Evolutionary conservation across 2,113 vertebrate species (phyloP).

Genomic region (Apteryx mantelli): DNA sequence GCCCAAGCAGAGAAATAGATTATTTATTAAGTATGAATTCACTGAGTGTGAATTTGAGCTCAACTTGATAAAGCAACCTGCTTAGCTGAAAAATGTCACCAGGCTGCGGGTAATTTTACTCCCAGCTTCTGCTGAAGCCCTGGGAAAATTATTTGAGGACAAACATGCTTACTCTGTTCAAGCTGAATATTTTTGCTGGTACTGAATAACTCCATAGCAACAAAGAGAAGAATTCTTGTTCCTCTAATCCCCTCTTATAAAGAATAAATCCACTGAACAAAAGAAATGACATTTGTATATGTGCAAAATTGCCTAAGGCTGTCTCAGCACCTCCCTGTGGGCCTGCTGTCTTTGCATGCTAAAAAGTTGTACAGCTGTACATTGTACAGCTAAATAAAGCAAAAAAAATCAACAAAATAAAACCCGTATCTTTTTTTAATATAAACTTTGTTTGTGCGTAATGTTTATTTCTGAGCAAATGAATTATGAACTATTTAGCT

Average conservation of each 20-base stretch:
- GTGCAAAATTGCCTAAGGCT: conserved; percentile 17
- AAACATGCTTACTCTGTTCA: conserved; percentile 1
- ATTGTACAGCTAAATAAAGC: neutral
- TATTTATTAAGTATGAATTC: neutral
- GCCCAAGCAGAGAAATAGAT: neutral
- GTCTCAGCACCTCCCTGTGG: neutral
- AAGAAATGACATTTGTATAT: neutral
- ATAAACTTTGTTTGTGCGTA: neutral
- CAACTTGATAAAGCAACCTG: neutral
- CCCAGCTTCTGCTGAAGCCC: neutral
- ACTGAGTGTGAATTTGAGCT: conserved; percentile 8
- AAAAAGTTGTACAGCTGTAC: neutral
- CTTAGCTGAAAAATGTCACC: neutral
- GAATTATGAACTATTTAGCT: neutral
- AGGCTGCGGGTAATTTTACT: neutral
- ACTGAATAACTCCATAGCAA: conserved; percentile 29
- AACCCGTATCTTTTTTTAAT: neutral
- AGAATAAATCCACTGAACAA: conserved; percentile 38
- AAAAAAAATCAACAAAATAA: neutral
- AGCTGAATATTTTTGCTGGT: conserved; percentile 12
- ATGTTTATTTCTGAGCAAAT: neutral
- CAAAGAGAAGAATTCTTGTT: conserved; percentile 14
- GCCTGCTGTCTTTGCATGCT: neutral
- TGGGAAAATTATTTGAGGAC: conserved; percentile 1
- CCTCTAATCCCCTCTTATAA: neutral